Percentiles rank a stretch among this genome's conserved stretches.
phyloP scores from a whole-genome alignment of 2,888 invertebrate genomes.

The Orgyia antiqua region DNA sequence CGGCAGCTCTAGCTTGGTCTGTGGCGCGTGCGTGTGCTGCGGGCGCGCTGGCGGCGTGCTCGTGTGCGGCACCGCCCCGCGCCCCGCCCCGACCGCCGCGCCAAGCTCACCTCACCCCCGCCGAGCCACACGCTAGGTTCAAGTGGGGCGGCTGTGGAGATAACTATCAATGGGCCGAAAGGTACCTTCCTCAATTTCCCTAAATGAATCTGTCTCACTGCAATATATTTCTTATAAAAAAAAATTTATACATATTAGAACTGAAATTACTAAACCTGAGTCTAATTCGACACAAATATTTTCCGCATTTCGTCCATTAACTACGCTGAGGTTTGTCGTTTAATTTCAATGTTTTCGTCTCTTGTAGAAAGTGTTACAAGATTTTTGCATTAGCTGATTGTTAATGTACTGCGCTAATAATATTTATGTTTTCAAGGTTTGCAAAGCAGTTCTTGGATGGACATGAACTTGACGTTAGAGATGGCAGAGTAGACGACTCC shows the following conservation, averaged over 20 bases:
- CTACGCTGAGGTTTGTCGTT: too few relatives aligned
- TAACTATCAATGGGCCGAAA: slow-evolving; percentile 85
- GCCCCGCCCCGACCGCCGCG: slow-evolving; percentile 77
- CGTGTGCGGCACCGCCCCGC: slow-evolving; percentile 85
- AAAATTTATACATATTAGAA: too few relatives aligned
- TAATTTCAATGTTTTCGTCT: too few relatives aligned
- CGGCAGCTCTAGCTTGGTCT: slow-evolving; percentile 87
- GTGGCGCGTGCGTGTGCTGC: slow-evolving; percentile 88
- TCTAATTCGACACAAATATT: too few relatives aligned
- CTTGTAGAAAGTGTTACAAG: too few relatives aligned
- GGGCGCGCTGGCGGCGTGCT: slow-evolving; percentile 85
- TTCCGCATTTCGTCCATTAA: too few relatives aligned
- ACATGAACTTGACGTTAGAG: slow-evolving; percentile 74
- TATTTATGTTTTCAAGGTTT: slow-evolving; percentile 57
- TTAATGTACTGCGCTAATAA: too few relatives aligned
- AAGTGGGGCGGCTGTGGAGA: slow-evolving; percentile 94
- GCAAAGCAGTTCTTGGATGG: slow-evolving; percentile 85
- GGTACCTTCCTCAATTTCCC: too few relatives aligned
- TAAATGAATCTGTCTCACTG: too few relatives aligned
- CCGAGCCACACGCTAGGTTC: slow-evolving; percentile 84
- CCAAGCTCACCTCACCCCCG: slow-evolving; percentile 80
- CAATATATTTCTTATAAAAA: too few relatives aligned
- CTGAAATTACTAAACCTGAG: too few relatives aligned
- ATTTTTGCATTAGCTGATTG: too few relatives aligned
- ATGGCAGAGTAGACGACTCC: slow-evolving; percentile 56